These are phyloP conservation scores for Drosophila pseudotalamancana DNA, from an alignment of 2,888 invertebrate species.

Conservation along the genomic window DNA sequence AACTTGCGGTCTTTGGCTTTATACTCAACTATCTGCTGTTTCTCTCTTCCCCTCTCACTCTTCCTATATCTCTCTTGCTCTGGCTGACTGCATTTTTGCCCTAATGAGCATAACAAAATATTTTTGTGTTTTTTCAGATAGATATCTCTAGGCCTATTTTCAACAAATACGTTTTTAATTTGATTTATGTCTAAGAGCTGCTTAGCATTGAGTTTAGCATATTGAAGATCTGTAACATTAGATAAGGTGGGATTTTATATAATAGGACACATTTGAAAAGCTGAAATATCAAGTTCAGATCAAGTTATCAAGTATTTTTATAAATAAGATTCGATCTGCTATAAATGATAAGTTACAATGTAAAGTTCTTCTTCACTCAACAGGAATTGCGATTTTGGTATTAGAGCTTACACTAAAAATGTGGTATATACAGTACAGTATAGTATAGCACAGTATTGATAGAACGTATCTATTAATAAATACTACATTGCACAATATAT, in stretches of 20 bases:
- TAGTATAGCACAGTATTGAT: no score
- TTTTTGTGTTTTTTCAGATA: slow-evolving; percentile 49
- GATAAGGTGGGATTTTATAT: no score
- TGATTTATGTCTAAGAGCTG: slow-evolving; percentile 55
- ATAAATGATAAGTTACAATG: neutral
- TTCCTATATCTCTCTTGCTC: neutral
- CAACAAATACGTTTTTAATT: slow-evolving; percentile 48
- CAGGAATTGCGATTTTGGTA: no score
- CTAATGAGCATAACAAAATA: slow-evolving; percentile 75
- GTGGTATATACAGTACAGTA: no score
- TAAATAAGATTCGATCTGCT: neutral
- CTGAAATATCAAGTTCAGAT: neutral
- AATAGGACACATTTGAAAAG: no score
- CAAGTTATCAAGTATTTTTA: neutral
- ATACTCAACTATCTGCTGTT: neutral
- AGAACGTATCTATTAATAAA: no score
- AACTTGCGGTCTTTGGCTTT: slow-evolving; percentile 22
- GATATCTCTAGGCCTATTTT: slow-evolving; percentile 53
- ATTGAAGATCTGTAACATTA: slow-evolving; percentile 5
- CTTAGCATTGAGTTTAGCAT: slow-evolving; percentile 24
- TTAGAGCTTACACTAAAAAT: no score
- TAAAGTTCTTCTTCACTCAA: no score
- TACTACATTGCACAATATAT: no score
- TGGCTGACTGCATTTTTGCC: slow-evolving; percentile 16
- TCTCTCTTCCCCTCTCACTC: slow-evolving; percentile 1